Base-by-base conservation (phyloP, 2,113 vertebrate genomes). In the Pangasianodon gigas region DNA sequence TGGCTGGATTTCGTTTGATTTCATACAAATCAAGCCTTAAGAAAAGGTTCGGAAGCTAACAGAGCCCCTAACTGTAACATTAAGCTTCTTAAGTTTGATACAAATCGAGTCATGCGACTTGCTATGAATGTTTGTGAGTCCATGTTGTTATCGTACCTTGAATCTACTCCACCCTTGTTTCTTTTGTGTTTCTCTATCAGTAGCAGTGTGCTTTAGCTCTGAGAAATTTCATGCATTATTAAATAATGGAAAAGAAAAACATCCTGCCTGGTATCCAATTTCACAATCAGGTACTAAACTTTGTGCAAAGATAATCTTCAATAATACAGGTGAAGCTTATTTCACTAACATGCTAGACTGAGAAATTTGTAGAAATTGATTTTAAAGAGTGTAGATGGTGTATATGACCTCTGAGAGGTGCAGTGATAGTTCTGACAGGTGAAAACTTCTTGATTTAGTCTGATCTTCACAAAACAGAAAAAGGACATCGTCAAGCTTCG, bases 301-400 rank as follows among this genome's bases (percentile, higher is more conserved):
- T 90, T 80, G 87, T 58, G 56, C 44, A 84, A 74, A 91, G 88
- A 80, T 83, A 92, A 85, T 62, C 74, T 93, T 94, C 92, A 46
- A 41, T 91, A 90, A 74, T 62, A 85, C 92, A 83, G 16, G 52
- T n/a, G 41, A 83, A 41, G 29, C 77, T 48, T 16, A 54, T 26
- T 37, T n/a, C n/a, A 5, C 51, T 41, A 54, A 65, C 11, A 29
- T n/a, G 16, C 71, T 11, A 54, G 19, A 21, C 71, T 44, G 44
- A 4, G 4, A 5, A 48, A 48, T 24, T 13, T 24, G 13, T 44
- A 71, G n/a, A 14, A 6, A 74, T 8, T 10, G 41, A 71, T 71
- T 71, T 71, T 37, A 71, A 71, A 32, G n/a, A 1, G n/a, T 32
- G 3, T n/a, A 32, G 19, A 9, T 7, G 37, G 37, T 75, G 71